phyloP scores from a whole-genome alignment of 2,113 vertebrate species.

The Xyrauchen texanus region DNA sequence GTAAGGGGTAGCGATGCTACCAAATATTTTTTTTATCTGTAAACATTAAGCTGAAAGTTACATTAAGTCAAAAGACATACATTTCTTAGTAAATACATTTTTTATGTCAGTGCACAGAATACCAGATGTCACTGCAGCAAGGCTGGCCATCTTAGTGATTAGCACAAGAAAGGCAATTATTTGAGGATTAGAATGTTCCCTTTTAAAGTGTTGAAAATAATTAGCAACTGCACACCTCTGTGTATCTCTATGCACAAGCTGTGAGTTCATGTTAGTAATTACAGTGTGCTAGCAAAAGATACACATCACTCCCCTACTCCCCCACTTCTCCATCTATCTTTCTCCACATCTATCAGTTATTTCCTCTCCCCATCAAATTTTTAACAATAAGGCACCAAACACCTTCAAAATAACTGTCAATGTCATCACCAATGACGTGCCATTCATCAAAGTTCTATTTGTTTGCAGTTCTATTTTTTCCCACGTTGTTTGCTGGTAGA shows the following conservation, averaged over 20 bases:
- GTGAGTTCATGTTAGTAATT: conserved; percentile 11
- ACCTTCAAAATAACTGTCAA: conserved; percentile 5
- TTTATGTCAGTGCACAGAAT: conserved; percentile 47
- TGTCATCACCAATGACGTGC: conserved; percentile 24
- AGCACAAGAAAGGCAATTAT: conserved; percentile 31
- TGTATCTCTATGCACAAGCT: not conserved
- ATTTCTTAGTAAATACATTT: conserved; percentile 67
- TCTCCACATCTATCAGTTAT: conserved; percentile 4
- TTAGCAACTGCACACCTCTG: conserved; percentile 29
- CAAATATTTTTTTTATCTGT: conserved; percentile 52
- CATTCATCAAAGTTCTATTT: not conserved
- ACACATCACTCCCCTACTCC: too few relatives aligned
- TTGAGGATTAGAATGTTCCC: conserved; percentile 13
- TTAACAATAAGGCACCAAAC: conserved; percentile 9
- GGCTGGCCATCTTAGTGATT: conserved; percentile 25
- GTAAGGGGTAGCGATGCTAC: conserved; percentile 3
- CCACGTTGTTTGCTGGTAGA: too few relatives aligned
- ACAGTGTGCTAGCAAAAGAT: not conserved
- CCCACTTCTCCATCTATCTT: not conserved
- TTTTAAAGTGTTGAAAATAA: conserved; percentile 16
- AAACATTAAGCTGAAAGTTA: conserved; percentile 53
- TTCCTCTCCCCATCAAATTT: conserved; percentile 13
- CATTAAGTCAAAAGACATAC: conserved; percentile 48
- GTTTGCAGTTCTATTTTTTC: not conserved
- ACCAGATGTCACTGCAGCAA: not conserved